These are phyloP conservation scores for Dipodomys stephensi DNA, from an alignment of 2,113 vertebrate genomes.

Conservation along the genomic window DNA sequence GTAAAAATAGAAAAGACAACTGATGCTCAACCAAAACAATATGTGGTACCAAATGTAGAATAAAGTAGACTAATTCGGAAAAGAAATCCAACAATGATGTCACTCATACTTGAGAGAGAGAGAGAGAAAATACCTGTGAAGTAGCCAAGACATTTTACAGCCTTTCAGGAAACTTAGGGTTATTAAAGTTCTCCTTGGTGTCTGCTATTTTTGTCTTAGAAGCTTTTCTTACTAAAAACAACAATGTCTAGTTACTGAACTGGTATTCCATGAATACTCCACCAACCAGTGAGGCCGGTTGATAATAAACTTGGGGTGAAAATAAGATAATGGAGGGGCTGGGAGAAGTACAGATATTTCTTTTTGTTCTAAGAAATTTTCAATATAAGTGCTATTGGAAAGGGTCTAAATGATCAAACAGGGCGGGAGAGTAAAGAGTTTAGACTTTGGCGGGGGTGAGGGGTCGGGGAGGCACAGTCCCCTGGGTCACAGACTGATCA, in stretches of 20 bases:
- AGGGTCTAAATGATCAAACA: not conserved
- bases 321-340: not conserved
- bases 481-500: not conserved
- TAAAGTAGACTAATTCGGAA: slow-evolving; percentile 37
- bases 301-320: not conserved
- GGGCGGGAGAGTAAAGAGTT: not conserved
- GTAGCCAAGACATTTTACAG: slow-evolving; percentile 37
- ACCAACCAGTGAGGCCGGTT: not conserved
- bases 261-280: not conserved
- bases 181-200: slow-evolving; percentile 39
- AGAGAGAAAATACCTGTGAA: slow-evolving; percentile 63
- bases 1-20: slow-evolving; percentile 70
- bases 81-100: slow-evolving; percentile 67
- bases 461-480: not conserved
- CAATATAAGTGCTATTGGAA: not conserved
- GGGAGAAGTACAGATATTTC: not conserved
- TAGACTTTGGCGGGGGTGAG: not conserved
- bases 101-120: slow-evolving; percentile 55
- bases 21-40: slow-evolving; percentile 73
- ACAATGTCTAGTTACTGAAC: not conserved
- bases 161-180: slow-evolving; percentile 37
- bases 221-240: not conserved
- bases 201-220: not conserved
- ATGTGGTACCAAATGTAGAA: slow-evolving; percentile 56
- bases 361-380: not conserved